A percentile compares a stretch with the other conserved stretches of the same genome.
Evolutionary conservation across 2,113 vertebrate genomes (phyloP).

Genomic region (Datnioides undecimradiatus): DNA sequence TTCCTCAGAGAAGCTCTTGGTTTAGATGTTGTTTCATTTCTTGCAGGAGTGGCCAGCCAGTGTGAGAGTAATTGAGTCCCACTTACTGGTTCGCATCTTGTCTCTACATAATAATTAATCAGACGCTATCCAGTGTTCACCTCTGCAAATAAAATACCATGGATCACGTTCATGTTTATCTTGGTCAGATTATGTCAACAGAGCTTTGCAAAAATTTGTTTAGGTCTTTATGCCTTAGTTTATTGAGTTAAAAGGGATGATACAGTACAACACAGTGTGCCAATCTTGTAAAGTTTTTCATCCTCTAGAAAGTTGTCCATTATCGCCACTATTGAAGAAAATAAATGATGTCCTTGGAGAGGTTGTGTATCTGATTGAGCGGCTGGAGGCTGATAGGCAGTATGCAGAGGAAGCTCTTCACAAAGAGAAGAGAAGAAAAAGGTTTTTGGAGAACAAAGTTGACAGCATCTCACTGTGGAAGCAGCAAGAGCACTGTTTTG

Average conservation of each 20-base stretch:
- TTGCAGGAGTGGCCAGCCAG: background rate
- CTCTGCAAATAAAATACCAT: background rate
- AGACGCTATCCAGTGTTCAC: background rate
- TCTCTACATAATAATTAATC: background rate
- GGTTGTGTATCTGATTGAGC: constrained; percentile 85
- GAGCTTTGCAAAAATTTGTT: background rate
- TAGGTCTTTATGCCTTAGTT: background rate
- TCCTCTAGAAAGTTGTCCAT: constrained; percentile 64
- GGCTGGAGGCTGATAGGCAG: constrained; percentile 87
- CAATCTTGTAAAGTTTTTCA: constrained; percentile 29
- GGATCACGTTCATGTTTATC: background rate
- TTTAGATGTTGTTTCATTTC: background rate
- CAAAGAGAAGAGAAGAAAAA: constrained; percentile 80
- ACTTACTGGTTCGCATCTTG: constrained; percentile 12
- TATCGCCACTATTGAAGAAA: constrained; percentile 81
- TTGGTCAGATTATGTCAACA: background rate
- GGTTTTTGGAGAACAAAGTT: constrained; percentile 79
- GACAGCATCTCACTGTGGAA: constrained; percentile 85
- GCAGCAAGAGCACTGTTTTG: constrained; percentile 82
- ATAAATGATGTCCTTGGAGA: constrained; percentile 85
- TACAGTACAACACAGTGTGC: background rate
- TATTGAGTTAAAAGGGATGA: background rate
- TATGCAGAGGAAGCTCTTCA: constrained; percentile 85
- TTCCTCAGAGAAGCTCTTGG: background rate
- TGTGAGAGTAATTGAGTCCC: constrained; percentile 11